Conservation (phyloP, 2,113 vertebrate species). For the Callaeas wilsoni region DNA sequence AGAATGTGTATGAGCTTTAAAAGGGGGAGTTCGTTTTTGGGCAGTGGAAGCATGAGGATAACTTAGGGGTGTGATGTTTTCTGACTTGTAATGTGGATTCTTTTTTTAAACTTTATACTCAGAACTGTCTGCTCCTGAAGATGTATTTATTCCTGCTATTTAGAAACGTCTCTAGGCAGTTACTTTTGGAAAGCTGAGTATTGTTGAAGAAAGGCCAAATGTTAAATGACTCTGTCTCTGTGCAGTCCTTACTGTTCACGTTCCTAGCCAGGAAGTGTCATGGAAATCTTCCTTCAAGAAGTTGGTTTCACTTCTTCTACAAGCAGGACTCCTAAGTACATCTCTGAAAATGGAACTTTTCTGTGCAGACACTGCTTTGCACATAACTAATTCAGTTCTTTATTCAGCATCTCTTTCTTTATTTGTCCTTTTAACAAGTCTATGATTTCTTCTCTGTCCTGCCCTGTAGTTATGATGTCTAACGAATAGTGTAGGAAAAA, state of each 20-base stretch:
- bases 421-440: not conserved
- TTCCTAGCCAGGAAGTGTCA: not conserved
- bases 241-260: not conserved
- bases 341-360: not conserved
- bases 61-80: too few species aligned
- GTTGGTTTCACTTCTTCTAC: not conserved
- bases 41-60: too few species aligned
- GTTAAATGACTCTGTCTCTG: not conserved
- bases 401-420: not conserved
- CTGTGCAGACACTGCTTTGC: not conserved
- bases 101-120: too few species aligned
- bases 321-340: not conserved
- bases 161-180: too few species aligned
- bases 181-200: not conserved
- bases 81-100: too few species aligned
- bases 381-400: not conserved
- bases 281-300: not conserved
- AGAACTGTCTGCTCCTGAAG: too few species aligned
- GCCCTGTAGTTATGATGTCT: not conserved
- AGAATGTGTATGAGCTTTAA: too few species aligned
- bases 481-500: not conserved
- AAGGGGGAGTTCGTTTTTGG: too few species aligned
- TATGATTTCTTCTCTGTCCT: not conserved
- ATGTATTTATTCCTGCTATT: too few species aligned
- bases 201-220: not conserved